Evolutionary conservation across 2,797 vertebrate species (phyloP).

Genomic region (Bryconaethiops microstoma): DNA sequence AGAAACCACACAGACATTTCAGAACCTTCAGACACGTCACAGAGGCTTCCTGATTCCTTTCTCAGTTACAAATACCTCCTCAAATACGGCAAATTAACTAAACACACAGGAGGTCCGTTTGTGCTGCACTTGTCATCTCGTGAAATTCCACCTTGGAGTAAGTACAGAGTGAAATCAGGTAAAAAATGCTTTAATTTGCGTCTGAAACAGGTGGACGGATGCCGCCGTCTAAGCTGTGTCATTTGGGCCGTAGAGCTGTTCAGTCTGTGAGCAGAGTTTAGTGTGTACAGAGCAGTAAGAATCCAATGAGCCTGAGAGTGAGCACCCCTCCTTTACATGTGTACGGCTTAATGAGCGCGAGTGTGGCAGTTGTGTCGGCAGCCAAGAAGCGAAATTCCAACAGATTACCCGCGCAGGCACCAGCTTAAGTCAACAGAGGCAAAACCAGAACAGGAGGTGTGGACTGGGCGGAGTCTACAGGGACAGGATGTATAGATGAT

Average conservation of each 20-base stretch:
- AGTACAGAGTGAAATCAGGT: not conserved
- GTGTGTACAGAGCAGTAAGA: conserved; percentile 45
- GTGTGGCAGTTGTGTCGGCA: conserved; percentile 43
- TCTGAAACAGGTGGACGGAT: not conserved
- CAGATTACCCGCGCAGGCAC: conserved; percentile 58
- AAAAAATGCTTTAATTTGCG: not conserved
- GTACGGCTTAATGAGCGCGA: conserved; percentile 36
- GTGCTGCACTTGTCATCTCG: not conserved
- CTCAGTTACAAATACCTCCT: not conserved
- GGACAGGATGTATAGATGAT: not conserved
- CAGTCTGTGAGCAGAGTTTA: conserved; percentile 39
- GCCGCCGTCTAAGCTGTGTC: not conserved
- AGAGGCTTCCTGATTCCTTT: not conserved
- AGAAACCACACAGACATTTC: conserved; percentile 19
- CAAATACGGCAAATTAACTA: not conserved
- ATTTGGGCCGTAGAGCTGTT: not conserved
- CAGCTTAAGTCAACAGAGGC: conserved; percentile 61
- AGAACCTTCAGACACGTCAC: not conserved
- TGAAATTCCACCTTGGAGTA: no score
- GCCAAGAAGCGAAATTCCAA: conserved; percentile 59
- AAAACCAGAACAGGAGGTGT: conserved; percentile 54
- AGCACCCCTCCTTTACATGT: conserved; percentile 34
- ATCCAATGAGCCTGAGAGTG: conserved; percentile 7
- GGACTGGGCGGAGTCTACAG: conserved; percentile 2
- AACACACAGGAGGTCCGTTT: not conserved